Evolutionary conservation across 2,797 vertebrate species (phyloP), one percentile per base, ranked within the genome.

Genomic region (Anomalospiza imberbis): DNA sequence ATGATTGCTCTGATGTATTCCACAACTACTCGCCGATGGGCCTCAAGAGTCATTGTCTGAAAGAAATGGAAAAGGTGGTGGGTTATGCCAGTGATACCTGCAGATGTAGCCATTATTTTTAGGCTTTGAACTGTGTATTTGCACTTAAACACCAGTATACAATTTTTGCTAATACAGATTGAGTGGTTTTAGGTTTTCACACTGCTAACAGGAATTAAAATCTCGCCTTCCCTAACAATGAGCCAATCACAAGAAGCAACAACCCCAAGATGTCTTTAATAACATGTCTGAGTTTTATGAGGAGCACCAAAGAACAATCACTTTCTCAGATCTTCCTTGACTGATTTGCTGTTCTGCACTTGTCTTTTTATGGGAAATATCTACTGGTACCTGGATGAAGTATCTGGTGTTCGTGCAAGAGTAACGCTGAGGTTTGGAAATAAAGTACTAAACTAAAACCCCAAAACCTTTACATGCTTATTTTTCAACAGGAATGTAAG

Each of bases 1-100:
- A 99, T 98, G 90, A 99, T 98, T 1, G 99, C 99, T 92, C 98
- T 98, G 54, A 99, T 98, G 96, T 99, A 99, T 88, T 99, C 99
- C 54, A 99, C 98, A 95, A 99, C 99, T 66, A 99, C 99, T 8
- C 99, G 97, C 62, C 99, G 98, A 85, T 99, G 98, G 4, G 99
- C 99, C 95, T 99, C 98, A 0, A 98, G 87, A 1, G 98, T 99
- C 99, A 99, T 99, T 94, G 98, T 98, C 99, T 99, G 89, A 34
- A 42, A 74, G 61, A 84, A 34, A 75, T 45, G 50, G 45, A 57
- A 77, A 48, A 76, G 54, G 28, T 54, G 55, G 26, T 53, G 40
- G 32, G 25, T 90, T 75, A 53, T 34, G 31, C 44, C 67, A 91
- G 44, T 4, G 44, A 53, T 44, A 76, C 34, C 36, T 73, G 54